Conservation (phyloP, 2,797 vertebrate species). For the Schizopygopsis pylzovi region DNA sequence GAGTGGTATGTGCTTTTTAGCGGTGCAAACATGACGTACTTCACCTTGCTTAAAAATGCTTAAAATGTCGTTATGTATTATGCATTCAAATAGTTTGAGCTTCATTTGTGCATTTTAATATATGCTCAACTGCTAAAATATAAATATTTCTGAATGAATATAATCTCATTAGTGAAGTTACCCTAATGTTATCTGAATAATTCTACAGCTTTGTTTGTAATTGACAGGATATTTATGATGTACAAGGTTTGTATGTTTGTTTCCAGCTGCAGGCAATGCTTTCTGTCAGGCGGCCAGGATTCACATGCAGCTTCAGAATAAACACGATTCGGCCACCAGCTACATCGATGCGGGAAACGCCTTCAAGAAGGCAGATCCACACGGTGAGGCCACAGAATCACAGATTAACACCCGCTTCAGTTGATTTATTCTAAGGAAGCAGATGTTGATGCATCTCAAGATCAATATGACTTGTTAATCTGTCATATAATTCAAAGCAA, state of each 20-base stretch:
- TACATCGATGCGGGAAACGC: constrained; percentile 97
- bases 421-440: not conserved
- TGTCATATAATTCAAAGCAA: not conserved
- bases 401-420: not conserved
- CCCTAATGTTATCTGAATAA: not conserved
- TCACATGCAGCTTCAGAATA: constrained; percentile 98
- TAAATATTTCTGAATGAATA: not conserved
- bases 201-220: not conserved
- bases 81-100: not conserved
- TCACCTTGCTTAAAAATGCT: not conserved
- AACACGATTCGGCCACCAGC: constrained; percentile 94
- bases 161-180: not conserved
- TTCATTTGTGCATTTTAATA: not conserved
- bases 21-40: not conserved
- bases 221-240: not conserved
- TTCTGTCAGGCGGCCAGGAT: constrained; percentile 96
- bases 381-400: constrained; percentile 79
- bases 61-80: not conserved
- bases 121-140: not conserved
- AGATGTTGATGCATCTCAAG: not conserved
- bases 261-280: constrained; percentile 89
- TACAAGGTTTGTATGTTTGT: constrained; percentile 17
- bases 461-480: not conserved
- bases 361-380: constrained; percentile 96
- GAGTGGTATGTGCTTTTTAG: constrained; percentile 83